A percentile compares a stretch with the other conserved stretches of the same genome.
Evolutionary conservation across 2,888 invertebrate genomes (phyloP).

Genomic region (Hypena proboscidalis): DNA sequence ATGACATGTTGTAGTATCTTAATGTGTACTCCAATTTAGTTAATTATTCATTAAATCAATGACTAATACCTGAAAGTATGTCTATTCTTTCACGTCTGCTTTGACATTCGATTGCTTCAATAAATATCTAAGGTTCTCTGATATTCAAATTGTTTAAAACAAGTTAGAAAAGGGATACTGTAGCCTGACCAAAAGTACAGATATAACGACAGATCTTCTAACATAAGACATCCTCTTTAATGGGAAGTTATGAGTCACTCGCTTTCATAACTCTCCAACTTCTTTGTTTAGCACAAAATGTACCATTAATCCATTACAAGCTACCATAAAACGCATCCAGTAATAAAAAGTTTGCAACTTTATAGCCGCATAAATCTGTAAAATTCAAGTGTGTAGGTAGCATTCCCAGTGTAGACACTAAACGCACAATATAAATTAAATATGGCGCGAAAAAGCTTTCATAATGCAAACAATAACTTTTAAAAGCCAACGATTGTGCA

Average conservation of each 20-base stretch:
- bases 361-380: conserved; percentile 43
- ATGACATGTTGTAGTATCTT: too few relatives aligned
- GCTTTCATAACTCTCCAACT: conserved; percentile 13
- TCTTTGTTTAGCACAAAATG: conserved; percentile 23
- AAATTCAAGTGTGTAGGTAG: conserved; percentile 59
- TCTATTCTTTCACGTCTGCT: too few relatives aligned
- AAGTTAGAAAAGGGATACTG: too few relatives aligned
- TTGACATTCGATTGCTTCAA: too few relatives aligned
- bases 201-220: too few relatives aligned
- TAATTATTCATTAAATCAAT: too few relatives aligned
- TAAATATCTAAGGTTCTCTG: too few relatives aligned
- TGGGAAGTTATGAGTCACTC: conserved; percentile 20
- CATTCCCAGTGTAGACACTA: conserved; percentile 56
- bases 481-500: conserved; percentile 45
- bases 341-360: conserved; percentile 40
- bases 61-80: too few relatives aligned
- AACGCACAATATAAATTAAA: conserved; percentile 62
- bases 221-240: too few relatives aligned
- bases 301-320: conserved; percentile 25
- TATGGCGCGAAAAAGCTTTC: conserved; percentile 58
- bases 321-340: conserved; percentile 29
- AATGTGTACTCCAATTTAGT: too few relatives aligned
- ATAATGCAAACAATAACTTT: conserved; percentile 63
- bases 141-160: too few relatives aligned
- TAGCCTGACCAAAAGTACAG: too few relatives aligned